phyloP scores from a whole-genome alignment of 2,888 invertebrate genomes.

The Yponomeuta sedellus region DNA sequence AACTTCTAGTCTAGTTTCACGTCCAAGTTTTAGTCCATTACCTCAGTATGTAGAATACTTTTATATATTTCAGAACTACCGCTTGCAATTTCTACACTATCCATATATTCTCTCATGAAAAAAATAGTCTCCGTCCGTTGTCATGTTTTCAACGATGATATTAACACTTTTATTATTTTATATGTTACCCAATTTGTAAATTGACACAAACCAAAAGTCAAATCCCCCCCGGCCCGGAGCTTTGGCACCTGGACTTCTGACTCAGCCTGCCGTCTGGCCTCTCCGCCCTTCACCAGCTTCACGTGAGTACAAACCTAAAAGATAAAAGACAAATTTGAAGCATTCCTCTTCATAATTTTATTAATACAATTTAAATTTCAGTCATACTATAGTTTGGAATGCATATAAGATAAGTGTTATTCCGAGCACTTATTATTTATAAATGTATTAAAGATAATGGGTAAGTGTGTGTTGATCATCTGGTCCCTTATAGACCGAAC shows the following conservation, averaged over 20 bases:
- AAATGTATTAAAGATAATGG: background rate
- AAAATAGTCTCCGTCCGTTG: constrained; percentile 14
- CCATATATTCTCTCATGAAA: constrained; percentile 19
- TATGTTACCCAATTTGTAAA: constrained; percentile 76
- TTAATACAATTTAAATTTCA: background rate
- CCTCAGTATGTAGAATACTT: background rate
- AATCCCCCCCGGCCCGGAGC: constrained; percentile 57
- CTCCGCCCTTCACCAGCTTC: constrained; percentile 32
- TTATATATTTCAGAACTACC: constrained; percentile 11
- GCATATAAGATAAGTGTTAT: background rate
- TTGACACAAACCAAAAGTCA: constrained; percentile 77
- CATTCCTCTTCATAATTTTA: background rate
- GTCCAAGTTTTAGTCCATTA: background rate
- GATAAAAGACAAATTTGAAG: background rate
- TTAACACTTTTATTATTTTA: constrained; percentile 77
- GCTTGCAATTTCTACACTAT: constrained; percentile 21
- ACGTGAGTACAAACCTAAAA: constrained; percentile 61
- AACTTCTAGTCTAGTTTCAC: background rate
- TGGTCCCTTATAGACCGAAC: too few relatives aligned
- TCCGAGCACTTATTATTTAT: background rate
- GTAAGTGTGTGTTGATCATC: background rate
- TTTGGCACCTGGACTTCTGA: constrained; percentile 43
- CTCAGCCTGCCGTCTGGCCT: constrained; percentile 26
- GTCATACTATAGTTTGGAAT: background rate
- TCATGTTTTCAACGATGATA: constrained; percentile 67